Percentiles rank a stretch among this genome's conserved stretches.
These are phyloP conservation scores for Latheticus oryzae DNA, from an alignment of 2,888 invertebrate genomes.

Conservation along the genomic window DNA sequence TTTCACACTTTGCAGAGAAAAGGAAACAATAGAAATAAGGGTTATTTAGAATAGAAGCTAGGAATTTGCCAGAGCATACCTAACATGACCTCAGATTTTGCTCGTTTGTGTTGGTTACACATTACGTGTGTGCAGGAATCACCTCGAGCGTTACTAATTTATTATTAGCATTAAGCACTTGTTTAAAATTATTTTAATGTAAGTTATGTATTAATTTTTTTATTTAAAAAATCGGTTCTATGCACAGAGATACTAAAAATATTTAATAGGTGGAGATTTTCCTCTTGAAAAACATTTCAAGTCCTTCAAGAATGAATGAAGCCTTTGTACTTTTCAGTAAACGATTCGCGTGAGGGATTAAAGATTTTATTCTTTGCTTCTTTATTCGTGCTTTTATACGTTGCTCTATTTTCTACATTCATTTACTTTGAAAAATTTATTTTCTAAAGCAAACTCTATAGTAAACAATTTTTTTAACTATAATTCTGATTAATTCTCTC, in stretches of 20 bases:
- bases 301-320: conserved; percentile 14
- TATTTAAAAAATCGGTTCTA: conserved; percentile 3
- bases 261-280: conserved; percentile 3
- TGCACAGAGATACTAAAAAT: conserved; percentile 4
- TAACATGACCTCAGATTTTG: conserved; percentile 21
- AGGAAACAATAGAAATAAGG: neutral
- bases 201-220: no score
- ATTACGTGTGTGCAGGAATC: conserved; percentile 15
- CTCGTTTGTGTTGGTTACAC: conserved; percentile 20
- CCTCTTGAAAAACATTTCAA: conserved; percentile 19
- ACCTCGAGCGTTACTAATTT: conserved; percentile 21
- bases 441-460: no score
- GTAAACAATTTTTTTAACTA: no score
- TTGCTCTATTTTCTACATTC: conserved; percentile 1
- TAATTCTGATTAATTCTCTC: no score
- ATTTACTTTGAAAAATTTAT: no score
- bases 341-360: conserved; percentile 22
- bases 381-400: neutral
- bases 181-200: neutral
- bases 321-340: conserved; percentile 10
- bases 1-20: no score
- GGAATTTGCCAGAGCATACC: conserved; percentile 22
- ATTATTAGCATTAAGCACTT: no score
- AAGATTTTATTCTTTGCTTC: conserved; percentile 20
- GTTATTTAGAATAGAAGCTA: no score